Conservation (phyloP, 2,888 invertebrate genomes). For the Cloeon dipterum region DNA sequence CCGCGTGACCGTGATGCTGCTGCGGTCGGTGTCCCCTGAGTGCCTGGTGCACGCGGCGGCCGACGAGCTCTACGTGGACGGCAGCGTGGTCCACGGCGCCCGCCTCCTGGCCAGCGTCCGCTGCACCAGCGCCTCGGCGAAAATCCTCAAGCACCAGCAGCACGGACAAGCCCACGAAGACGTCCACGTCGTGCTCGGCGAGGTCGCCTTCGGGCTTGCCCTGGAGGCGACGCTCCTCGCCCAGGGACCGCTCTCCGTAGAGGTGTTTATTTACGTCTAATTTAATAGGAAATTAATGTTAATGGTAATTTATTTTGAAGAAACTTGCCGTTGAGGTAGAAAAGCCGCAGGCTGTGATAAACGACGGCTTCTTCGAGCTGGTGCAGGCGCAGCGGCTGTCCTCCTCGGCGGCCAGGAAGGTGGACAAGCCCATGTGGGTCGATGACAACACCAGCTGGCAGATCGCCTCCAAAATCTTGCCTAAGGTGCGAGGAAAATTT, state of each 20-base stretch:
- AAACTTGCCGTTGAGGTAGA: conserved; percentile 38
- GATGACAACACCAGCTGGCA: conserved; percentile 13
- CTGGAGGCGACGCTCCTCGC: conserved; percentile 57
- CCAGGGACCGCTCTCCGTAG: conserved; percentile 63
- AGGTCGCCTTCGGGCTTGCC: conserved; percentile 46
- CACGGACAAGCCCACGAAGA: conserved; percentile 3
- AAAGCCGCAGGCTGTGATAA: conserved; percentile 28
- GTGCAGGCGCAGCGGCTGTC: no score
- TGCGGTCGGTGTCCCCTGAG: conserved; percentile 36
- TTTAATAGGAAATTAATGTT: background rate
- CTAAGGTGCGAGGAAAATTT: conserved; percentile 31
- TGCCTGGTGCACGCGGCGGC: conserved; percentile 49
- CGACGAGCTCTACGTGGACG: conserved; percentile 41
- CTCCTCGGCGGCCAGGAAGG: background rate
- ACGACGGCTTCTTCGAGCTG: conserved; percentile 31
- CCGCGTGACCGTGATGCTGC: conserved; percentile 37
- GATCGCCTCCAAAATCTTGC: conserved; percentile 51
- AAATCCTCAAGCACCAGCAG: conserved; percentile 24
- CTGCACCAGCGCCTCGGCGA: conserved; percentile 33
- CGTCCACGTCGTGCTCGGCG: conserved; percentile 41
- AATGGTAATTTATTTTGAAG: conserved; percentile 17
- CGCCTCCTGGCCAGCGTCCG: conserved; percentile 48
- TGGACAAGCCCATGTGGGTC: background rate
- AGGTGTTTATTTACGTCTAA: conserved; percentile 25
- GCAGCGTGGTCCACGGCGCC: conserved; percentile 42